Evolutionary conservation across 2,797 vertebrate genomes (phyloP).

Genomic region (Neopelma chrysocephalum): DNA sequence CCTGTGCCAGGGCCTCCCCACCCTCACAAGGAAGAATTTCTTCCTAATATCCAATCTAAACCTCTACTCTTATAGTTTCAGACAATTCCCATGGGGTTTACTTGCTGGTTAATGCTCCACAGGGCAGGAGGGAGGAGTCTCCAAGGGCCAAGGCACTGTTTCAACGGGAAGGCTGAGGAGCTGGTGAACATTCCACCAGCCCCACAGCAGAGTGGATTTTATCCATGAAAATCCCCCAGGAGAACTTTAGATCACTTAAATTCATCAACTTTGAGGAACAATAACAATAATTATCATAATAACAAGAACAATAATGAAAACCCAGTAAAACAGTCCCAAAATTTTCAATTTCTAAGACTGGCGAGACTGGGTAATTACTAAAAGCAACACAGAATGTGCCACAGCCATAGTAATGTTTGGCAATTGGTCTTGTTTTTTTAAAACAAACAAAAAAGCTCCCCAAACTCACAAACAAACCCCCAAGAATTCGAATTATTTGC

Average conservation of each 20-base stretch:
- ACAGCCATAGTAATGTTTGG: too few species aligned
- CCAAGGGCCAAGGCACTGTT: neutral
- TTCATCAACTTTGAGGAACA: neutral
- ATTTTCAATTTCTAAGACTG: too few species aligned
- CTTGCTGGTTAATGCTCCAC: neutral
- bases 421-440: too few species aligned
- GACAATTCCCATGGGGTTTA: neutral
- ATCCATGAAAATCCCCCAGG: neutral
- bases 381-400: too few species aligned
- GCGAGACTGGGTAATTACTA: too few species aligned
- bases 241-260: neutral
- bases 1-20: neutral
- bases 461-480: neutral
- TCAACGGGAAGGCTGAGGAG: neutral
- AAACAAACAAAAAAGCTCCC: neutral
- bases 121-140: neutral
- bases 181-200: neutral
- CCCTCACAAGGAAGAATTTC: too few species aligned
- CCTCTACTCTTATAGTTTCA: neutral
- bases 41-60: neutral
- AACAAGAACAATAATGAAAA: too few species aligned
- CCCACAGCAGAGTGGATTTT: constrained; percentile 14
- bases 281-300: too few species aligned
- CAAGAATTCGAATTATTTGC: neutral
- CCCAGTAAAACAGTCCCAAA: too few species aligned